These are phyloP conservation scores for Solea senegalensis DNA, from an alignment of 2,113 vertebrate species.

Conservation along the genomic window DNA sequence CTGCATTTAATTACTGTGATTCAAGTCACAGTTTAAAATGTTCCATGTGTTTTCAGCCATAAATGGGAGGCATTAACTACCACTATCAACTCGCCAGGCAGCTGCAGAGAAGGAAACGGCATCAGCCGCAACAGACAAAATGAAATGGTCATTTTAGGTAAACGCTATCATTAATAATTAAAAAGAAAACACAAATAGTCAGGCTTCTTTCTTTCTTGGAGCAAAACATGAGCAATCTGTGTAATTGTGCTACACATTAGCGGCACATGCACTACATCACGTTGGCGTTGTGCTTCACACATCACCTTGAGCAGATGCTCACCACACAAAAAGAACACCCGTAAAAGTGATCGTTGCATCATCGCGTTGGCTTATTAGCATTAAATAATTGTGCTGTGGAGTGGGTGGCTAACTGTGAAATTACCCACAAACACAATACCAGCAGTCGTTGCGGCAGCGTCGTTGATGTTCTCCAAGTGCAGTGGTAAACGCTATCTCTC, in stretches of 20 bases:
- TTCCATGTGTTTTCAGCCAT: slow-evolving; percentile 37
- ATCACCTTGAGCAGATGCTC: slow-evolving; percentile 58
- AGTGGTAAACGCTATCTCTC: slow-evolving; percentile 38
- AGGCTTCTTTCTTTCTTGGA: neutral
- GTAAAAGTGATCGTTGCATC: slow-evolving; percentile 59
- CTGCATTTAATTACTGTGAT: slow-evolving; percentile 47
- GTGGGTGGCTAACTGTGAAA: slow-evolving; percentile 71
- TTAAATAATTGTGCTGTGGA: slow-evolving; percentile 60
- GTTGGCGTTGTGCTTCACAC: neutral
- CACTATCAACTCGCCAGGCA: slow-evolving; percentile 23
- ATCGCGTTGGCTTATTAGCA: slow-evolving; percentile 59
- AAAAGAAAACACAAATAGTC: slow-evolving; percentile 14
- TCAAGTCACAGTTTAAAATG: slow-evolving; percentile 43
- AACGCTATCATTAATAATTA: slow-evolving; percentile 1
- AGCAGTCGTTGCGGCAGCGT: slow-evolving; percentile 64
- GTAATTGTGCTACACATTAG: too few relatives aligned
- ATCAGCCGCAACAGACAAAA: neutral
- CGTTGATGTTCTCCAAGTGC: slow-evolving; percentile 55
- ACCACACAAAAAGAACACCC: slow-evolving; percentile 47
- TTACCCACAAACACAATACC: slow-evolving; percentile 66
- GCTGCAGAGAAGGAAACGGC: neutral
- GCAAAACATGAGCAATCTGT: neutral
- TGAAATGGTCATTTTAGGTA: slow-evolving; percentile 13
- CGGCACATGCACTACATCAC: too few relatives aligned
- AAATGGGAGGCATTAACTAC: slow-evolving; percentile 34